Percentiles rank a stretch among this genome's conserved stretches.
Conservation (phyloP, 2,113 vertebrate species). For the Rhizomys pruinosus region DNA sequence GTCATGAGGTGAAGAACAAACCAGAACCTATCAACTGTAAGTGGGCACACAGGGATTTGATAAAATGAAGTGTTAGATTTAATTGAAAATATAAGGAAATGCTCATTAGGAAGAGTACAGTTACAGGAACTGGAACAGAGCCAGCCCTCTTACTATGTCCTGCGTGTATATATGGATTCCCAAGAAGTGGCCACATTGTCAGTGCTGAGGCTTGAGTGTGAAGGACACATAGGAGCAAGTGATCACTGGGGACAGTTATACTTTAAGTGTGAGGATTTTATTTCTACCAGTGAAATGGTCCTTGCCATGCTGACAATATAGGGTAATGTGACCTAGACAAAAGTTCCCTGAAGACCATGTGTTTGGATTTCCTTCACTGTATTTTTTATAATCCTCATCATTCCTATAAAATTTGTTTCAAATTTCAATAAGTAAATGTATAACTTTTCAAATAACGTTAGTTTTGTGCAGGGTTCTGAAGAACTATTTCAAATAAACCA, state of each 20-base stretch:
- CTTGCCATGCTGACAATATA: not conserved
- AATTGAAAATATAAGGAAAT: slow-evolving; percentile 66
- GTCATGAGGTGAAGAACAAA: slow-evolving; percentile 38
- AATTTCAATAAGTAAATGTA: not conserved
- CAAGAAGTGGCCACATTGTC: slow-evolving; percentile 30
- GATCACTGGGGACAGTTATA: slow-evolving; percentile 22
- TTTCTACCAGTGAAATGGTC: slow-evolving; percentile 3
- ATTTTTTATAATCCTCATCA: not conserved
- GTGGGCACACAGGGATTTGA: not conserved
- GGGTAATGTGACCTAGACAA: slow-evolving; percentile 29
- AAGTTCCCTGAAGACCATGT: not conserved
- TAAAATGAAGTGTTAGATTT: slow-evolving; percentile 58
- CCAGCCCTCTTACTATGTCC: slow-evolving; percentile 31
- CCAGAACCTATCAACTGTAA: not conserved
- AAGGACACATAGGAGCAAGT: slow-evolving; percentile 50
- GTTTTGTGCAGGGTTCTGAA: not conserved
- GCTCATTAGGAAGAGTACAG: slow-evolving; percentile 17
- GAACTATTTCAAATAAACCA: not conserved
- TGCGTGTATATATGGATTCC: not conserved
- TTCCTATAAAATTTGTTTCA: not conserved
- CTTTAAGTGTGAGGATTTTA: slow-evolving; percentile 3
- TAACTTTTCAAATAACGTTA: not conserved
- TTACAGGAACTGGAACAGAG: slow-evolving; percentile 26
- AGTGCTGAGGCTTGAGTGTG: not conserved
- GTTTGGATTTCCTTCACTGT: not conserved